Percentiles rank a stretch among this genome's conserved stretches.
Conservation (phyloP, 1,140 invertebrate species). For the Meloidogyne chitwoodi region DNA sequence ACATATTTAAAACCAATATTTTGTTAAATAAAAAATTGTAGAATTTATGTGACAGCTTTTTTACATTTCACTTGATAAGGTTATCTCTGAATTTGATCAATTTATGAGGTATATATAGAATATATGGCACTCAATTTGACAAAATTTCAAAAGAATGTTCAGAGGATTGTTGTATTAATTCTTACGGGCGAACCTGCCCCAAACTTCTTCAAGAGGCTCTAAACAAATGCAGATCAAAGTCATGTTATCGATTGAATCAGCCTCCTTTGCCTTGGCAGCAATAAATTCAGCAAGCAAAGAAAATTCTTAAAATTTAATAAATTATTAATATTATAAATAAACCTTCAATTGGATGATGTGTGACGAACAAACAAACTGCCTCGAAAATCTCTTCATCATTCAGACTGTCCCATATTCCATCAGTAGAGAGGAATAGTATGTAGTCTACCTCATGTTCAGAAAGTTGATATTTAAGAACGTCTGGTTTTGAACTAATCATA, state of each 20-base stretch:
- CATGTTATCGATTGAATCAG: constrained; percentile 14
- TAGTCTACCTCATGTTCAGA: background rate
- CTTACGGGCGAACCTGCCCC: background rate
- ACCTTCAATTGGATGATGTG: background rate
- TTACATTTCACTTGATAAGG: no score
- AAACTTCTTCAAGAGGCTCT: constrained; percentile 7
- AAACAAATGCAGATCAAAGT: constrained; percentile 18
- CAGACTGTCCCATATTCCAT: constrained; percentile 15
- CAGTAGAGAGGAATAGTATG: constrained; percentile 13
- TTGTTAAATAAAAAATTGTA: no score
- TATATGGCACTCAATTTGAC: no score
- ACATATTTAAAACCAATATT: no score
- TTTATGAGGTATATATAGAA: no score
- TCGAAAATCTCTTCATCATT: constrained; percentile 15
- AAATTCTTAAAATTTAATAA: constrained; percentile 5
- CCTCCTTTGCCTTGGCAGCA: constrained; percentile 6
- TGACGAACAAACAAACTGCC: background rate
- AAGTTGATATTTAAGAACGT: background rate
- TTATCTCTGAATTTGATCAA: no score
- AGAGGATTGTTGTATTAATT: no score
- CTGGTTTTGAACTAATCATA: constrained; percentile 24
- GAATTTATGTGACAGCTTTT: no score
- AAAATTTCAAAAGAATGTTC: no score
- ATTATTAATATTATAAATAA: background rate
- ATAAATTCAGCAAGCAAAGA: constrained; percentile 16